Base-by-base conservation (phyloP, 1,140 invertebrate species). In the Sinella curviseta region DNA sequence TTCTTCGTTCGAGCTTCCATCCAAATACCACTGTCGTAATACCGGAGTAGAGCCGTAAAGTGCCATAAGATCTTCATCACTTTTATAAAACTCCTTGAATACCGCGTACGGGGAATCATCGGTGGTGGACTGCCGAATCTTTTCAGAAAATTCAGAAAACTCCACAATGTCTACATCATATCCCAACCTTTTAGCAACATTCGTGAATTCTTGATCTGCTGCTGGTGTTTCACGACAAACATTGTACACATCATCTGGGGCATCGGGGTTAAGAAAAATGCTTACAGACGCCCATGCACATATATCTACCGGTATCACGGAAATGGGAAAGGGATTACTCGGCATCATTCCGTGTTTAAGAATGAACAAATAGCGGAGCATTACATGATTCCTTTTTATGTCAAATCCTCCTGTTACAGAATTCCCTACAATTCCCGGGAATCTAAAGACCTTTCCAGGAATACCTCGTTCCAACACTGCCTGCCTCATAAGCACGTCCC, bases 391-490 rank as follows among this genome's bases (percentile, higher is more conserved):
- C 26, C n/a, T 30, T 30, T 70, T 30, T 31, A 70, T 3, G n/a
- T 8, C 2, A 70, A 30, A 70, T 33, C 65, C 4, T 30, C 65
- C 65, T 1, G 65, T 70, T 70, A 31, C 14, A 4, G 65, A 70
- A 4, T 70, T 8, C 1, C 65, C 65, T 4, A 33, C 12, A n/a
- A 70, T 70, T 4, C 2, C 8, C 31, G 65, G 65, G n/a, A 70
- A 33, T 70, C 65, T 36, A 75, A 75, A 39, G 17, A 48, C 34
- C 24, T 75, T 75, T 36, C 3, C 16, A 31, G 74, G 74, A 4
- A 75, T 48, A 24, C 74, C 74, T 26, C 74, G 14, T 16, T 75
- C 36, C 24, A 26, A 8, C 4, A 48, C 74, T 3, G 74, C 74
- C 16, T 36, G 2, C 20, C 17, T 54, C 34, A 36, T 39, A 8